A percentile compares a stretch with the other conserved stretches of the same genome.
These are phyloP conservation scores for Tyrophagus putrescentiae DNA, from an alignment of 1,140 invertebrate genomes.

Conservation along the genomic window DNA sequence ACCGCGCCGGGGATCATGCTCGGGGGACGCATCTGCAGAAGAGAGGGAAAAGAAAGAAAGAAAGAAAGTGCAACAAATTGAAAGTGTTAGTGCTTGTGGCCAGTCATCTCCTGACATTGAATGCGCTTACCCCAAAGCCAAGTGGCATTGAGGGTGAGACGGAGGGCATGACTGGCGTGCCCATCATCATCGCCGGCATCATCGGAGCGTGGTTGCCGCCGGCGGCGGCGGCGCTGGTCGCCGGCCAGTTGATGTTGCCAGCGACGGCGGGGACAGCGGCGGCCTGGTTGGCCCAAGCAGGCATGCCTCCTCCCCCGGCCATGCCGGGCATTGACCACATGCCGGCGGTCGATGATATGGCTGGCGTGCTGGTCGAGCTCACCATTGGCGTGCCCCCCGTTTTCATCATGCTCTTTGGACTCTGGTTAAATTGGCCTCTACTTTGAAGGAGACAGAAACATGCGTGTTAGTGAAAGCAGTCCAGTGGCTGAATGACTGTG, in stretches of 20 bases:
- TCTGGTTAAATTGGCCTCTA: constrained; percentile 8
- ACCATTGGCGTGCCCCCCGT: constrained; percentile 5
- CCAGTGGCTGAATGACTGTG: background rate
- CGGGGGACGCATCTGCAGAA: background rate
- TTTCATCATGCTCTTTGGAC: constrained; percentile 19
- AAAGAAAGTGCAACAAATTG: background rate
- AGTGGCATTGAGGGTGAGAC: constrained; percentile 6
- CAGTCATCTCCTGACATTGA: background rate
- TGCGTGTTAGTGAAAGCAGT: background rate
- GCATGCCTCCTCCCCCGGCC: background rate
- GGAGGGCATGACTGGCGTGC: no score
- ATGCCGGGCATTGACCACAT: background rate
- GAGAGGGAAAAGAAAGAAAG: background rate
- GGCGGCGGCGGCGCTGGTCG: no score
- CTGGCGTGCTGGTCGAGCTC: background rate
- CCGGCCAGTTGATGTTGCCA: no score
- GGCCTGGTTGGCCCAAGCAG: background rate
- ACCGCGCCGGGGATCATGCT: constrained; percentile 14
- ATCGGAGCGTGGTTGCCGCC: background rate
- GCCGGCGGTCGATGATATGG: background rate
- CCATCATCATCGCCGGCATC: background rate
- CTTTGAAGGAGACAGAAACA: background rate
- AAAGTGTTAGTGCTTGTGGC: background rate
- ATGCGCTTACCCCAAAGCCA: background rate
- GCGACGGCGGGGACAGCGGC: background rate